A percentile compares a stretch with the other conserved stretches of the same genome.
phyloP scores from a whole-genome alignment of 2,113 vertebrate genomes.

The Bujurquina vittata region DNA sequence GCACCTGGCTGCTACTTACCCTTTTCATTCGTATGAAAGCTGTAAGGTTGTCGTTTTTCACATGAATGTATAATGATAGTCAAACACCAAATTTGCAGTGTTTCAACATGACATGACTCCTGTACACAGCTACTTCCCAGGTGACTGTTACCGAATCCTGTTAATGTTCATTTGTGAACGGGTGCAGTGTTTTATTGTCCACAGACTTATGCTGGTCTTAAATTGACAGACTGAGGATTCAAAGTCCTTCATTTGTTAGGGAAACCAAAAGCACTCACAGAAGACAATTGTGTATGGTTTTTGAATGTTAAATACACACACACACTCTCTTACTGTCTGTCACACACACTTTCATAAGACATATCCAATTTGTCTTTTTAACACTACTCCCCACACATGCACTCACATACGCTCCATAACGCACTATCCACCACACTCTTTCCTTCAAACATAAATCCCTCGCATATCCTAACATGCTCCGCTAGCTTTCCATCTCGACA shows the following conservation, averaged over 20 bases:
- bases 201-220: constrained; percentile 8
- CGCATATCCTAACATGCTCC: constrained; percentile 68
- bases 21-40: neutral
- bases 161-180: neutral
- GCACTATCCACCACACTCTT: constrained; percentile 46
- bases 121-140: neutral
- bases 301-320: constrained; percentile 13
- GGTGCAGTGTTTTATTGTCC: constrained; percentile 5
- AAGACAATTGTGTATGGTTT: constrained; percentile 2
- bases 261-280: constrained; percentile 2
- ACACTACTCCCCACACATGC: constrained; percentile 33
- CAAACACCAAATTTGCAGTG: neutral
- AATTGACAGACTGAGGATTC: neutral
- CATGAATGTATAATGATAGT: neutral
- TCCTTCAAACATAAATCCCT: constrained; percentile 69
- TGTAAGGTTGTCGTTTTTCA: neutral
- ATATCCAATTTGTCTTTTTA: constrained; percentile 28
- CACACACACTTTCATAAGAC: constrained; percentile 36
- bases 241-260: neutral
- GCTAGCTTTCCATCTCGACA: constrained; percentile 55
- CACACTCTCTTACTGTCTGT: constrained; percentile 20
- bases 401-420: constrained; percentile 21
- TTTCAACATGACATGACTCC: neutral
- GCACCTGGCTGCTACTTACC: neutral
- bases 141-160: neutral